Conservation (phyloP, 2,113 vertebrate species). For the Microtus oregoni region DNA sequence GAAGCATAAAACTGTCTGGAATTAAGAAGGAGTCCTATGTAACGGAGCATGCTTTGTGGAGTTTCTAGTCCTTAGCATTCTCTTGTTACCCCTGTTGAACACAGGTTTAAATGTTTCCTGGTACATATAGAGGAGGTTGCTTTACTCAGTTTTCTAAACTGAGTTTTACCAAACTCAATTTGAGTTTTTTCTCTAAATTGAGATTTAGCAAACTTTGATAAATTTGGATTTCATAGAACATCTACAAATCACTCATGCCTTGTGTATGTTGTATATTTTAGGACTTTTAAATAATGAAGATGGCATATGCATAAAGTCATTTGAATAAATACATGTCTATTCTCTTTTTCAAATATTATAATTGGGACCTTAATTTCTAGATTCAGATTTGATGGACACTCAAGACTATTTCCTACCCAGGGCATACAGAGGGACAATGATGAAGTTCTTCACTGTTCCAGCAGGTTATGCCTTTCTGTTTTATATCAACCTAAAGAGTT, state of each 20-base stretch:
- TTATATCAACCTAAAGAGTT: neutral
- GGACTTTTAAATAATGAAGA: conserved; percentile 41
- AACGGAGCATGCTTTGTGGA: conserved; percentile 70
- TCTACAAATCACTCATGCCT: neutral
- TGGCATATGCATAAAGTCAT: neutral
- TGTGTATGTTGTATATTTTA: neutral
- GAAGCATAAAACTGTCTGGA: conserved; percentile 68
- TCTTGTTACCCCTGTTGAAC: neutral
- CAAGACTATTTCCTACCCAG: neutral
- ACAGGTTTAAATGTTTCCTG: neutral
- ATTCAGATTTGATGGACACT: neutral
- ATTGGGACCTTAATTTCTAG: neutral
- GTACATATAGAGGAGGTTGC: neutral
- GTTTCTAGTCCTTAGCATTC: conserved; percentile 59
- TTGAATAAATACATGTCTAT: conserved; percentile 2
- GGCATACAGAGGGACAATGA: neutral
- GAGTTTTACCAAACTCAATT: neutral
- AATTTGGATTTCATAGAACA: conserved; percentile 18
- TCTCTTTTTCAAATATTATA: neutral
- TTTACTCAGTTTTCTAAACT: conserved; percentile 53
- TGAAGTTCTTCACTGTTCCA: neutral
- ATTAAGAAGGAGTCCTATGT: conserved; percentile 78
- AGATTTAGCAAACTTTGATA: neutral
- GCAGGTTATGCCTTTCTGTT: neutral
- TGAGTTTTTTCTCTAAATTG: neutral